Evolutionary conservation across 2,113 vertebrate species (phyloP).

Genomic region (Leucopsar rothschildi): DNA sequence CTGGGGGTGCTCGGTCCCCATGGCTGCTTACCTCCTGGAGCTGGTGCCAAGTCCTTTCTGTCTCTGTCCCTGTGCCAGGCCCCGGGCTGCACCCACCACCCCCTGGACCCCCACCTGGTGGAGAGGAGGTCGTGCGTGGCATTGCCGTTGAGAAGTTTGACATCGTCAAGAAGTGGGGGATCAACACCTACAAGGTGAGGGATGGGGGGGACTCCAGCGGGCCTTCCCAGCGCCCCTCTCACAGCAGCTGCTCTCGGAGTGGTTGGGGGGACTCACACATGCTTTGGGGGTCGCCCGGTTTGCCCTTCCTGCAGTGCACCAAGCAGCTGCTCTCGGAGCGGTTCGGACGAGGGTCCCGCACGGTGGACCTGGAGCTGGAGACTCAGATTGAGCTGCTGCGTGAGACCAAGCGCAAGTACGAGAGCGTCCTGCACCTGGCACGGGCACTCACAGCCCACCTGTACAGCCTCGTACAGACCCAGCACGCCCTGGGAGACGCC

Average conservation of each 20-base stretch:
- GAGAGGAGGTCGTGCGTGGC: constrained; percentile 83
- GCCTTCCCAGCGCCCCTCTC: accelerated
- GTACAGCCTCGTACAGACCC: constrained; percentile 97
- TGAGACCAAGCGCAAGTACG: constrained; percentile 95
- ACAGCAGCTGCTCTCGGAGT: constrained; percentile 85
- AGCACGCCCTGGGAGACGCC: constrained; percentile 91
- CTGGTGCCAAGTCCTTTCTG: background rate
- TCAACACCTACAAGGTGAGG: constrained; percentile 95
- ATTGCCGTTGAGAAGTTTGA: constrained; percentile 95
- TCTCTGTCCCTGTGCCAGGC: constrained; percentile 68
- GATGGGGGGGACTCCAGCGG: accelerated
- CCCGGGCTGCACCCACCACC: constrained; percentile 83
- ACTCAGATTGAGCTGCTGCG: constrained; percentile 93
- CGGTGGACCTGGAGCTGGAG: constrained; percentile 95
- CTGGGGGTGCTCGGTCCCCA: accelerated
- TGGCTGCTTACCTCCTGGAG: background rate
- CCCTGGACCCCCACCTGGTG: constrained; percentile 62
- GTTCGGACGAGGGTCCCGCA: constrained; percentile 91
- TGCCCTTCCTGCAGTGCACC: constrained; percentile 78
- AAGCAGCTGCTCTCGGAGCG: constrained; percentile 94
- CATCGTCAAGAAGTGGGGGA: constrained; percentile 91
- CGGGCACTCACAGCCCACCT: constrained; percentile 90
- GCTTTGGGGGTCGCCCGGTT: constrained; percentile 58
- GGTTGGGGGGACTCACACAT: constrained; percentile 68
- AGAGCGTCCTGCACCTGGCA: constrained; percentile 86